Base-by-base conservation (phyloP, 1,140 invertebrate species). In the Trichomalopsis sarcophagae region DNA sequence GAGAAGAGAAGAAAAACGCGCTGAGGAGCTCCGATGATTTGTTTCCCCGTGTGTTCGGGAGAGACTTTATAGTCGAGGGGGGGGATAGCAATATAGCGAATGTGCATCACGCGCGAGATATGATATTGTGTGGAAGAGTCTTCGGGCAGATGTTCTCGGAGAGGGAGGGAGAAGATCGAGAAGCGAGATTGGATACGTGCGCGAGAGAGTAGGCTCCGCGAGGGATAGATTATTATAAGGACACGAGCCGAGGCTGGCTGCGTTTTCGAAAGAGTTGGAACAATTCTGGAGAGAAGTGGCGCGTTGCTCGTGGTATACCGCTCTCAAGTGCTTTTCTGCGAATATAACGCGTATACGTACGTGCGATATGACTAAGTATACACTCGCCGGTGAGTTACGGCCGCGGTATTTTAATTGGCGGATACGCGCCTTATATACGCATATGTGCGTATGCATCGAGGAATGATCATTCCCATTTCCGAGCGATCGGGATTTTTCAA, bases 1-100 rank as follows among this genome's bases (percentile, higher is more conserved):
- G 27, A 27, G 27, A 27, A 44, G 27, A 36, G 69, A 33, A 6
- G 69, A 23, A 47, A 27, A 40, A 71, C 11, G 23, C n/a, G 33
- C 13, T 36, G 62, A 13, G 33, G 33, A 71, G 47, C 44, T n/a
- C 33, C 30, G 71, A 68, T 76, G 74, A 82, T 82, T 82, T 75
- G 81, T 82, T 82, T 82, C 81, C 81, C 66, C 27, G 21, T 82
- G 27, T 69, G 1, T 44, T 13, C 11, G 21, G 7, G 33, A 36
- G 11, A n/a, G 69, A 73, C 27, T 73, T 33, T 30, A 36, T 73
- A 36, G 11, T 33, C 69, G 21, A 4, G 13, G 23, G 27, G n/a
- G 9, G 30, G 13, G n/a, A 47, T 36, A 36, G 21, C 5, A 9
- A 44, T 44, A 68, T 4, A n/a, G 76, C 7, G 76, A 62, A 62